Evolutionary conservation across 2,888 invertebrate species (phyloP), one percentile per base, ranked within the genome.

Genomic region (Neuroscelio doddi): DNA sequence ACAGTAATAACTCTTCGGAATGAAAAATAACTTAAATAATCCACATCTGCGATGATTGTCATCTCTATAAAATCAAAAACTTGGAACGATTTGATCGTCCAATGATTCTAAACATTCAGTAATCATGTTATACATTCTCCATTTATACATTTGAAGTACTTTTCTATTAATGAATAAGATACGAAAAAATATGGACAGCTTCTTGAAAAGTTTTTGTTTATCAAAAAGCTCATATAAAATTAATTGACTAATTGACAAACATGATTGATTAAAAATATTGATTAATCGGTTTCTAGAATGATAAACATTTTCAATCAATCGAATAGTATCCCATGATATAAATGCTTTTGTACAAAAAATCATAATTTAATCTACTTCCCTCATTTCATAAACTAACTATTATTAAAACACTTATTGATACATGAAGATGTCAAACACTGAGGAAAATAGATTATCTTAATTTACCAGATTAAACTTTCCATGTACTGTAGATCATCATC

Each of bases 11-110:
- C 27, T n/a, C 21, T 12, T 34, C 52, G 32, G 10, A 3, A 44
- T 1, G 16, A 27, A 44, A 4, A 55, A 49, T 32, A 7, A 1
- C 59, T 64, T 21, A n/a, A 66, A 65, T 46, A n/a, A n/a, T n/a
- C n/a, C n/a, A n/a, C n/a, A 56, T 52, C 41, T 62, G 69, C 70
- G 73, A 76, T 78, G 78, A 79, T 78, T 79, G 78, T 78, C 78
- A 72, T 76, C 73, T 72, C 71, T 66, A 69, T 72, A 58, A 77
- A 78, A 66, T 69, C 52, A 72, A 72, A 69, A 64, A 44, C 14
- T 10, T 15, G 36, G 46, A 67, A 71, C 72, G 68, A 72, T 74
- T 65, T 65, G 46, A 70, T 73, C 70, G 71, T 65, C 59, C 64
- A 57, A 59, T 59, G 45, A 63, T 64, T 41, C 41, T 32, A 63